A percentile compares a stretch with the other conserved stretches of the same genome.
Conservation (phyloP, 2,888 invertebrate species). For the Gari tellinella region DNA sequence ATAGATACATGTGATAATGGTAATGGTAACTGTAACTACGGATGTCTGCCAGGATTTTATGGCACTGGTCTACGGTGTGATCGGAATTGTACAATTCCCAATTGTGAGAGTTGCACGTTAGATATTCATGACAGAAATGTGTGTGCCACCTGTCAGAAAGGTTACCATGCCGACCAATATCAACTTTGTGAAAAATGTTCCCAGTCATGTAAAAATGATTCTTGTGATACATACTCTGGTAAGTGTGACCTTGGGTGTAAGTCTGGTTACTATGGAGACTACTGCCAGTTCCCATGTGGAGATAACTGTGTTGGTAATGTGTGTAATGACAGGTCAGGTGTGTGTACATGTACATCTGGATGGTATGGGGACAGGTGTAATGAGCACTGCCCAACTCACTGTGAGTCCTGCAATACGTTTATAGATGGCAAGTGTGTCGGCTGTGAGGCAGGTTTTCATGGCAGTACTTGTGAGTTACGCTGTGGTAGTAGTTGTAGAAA, state of each 20-base stretch:
- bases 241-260: conserved; percentile 54
- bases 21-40: conserved; percentile 49
- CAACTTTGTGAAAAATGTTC: conserved; percentile 29
- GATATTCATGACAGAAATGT: conserved; percentile 4
- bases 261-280: conserved; percentile 54
- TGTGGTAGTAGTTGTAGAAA: conserved; percentile 30
- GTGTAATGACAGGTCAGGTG: conserved; percentile 45
- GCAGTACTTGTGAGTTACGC: conserved; percentile 47
- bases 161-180: conserved; percentile 36
- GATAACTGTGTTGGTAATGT: conserved; percentile 37
- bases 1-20: conserved; percentile 29
- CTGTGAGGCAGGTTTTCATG: conserved; percentile 59
- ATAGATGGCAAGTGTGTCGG: conserved; percentile 39
- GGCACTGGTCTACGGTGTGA: conserved; percentile 49
- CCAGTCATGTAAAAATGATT: conserved; percentile 1
- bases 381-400: conserved; percentile 43
- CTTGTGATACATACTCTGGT: conserved; percentile 54
- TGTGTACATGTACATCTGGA: conserved; percentile 51
- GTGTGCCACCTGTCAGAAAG: conserved; percentile 45
- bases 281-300: conserved; percentile 54
- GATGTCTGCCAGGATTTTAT: conserved; percentile 59
- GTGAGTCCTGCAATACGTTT: conserved; percentile 34
- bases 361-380: conserved; percentile 59
- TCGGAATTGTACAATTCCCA: conserved; percentile 36
- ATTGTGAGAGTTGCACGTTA: conserved; percentile 48